A percentile compares a stretch with the other conserved stretches of the same genome.
phyloP scores from a whole-genome alignment of 1,140 invertebrate genomes.

The Periplaneta americana region DNA sequence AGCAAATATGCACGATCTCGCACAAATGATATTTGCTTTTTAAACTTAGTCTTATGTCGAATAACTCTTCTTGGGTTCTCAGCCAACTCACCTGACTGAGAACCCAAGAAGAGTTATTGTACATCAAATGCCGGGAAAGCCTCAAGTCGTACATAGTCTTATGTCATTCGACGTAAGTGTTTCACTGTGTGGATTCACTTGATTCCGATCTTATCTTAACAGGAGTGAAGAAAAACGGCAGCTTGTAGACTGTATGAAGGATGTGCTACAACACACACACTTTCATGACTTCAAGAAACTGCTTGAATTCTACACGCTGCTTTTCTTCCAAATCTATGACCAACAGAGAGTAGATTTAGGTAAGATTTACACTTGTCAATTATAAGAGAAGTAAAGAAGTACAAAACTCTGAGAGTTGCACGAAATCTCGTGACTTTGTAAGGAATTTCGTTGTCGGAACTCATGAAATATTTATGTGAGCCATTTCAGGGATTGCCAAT shows the following conservation, averaged over 20 bases:
- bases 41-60: too few species aligned
- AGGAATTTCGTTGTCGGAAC: background rate
- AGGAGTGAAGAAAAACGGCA: background rate
- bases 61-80: too few species aligned
- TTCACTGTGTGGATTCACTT: too few species aligned
- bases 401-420: too few species aligned
- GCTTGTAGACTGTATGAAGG: background rate
- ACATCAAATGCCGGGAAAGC: too few species aligned
- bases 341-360: background rate
- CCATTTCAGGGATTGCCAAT: background rate
- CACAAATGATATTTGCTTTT: too few species aligned
- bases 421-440: background rate
- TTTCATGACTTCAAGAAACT: background rate
- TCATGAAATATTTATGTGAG: background rate
- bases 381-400: too few species aligned
- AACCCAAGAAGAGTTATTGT: too few species aligned
- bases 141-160: too few species aligned
- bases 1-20: too few species aligned
- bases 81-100: too few species aligned
- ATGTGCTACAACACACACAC: background rate
- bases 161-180: too few species aligned
- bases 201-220: background rate
- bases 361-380: background rate
- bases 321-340: background rate
- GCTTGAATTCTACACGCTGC: background rate